Evolutionary conservation across 2,113 vertebrate genomes (phyloP).

Genomic region (Leptobrachium ailaonicum): DNA sequence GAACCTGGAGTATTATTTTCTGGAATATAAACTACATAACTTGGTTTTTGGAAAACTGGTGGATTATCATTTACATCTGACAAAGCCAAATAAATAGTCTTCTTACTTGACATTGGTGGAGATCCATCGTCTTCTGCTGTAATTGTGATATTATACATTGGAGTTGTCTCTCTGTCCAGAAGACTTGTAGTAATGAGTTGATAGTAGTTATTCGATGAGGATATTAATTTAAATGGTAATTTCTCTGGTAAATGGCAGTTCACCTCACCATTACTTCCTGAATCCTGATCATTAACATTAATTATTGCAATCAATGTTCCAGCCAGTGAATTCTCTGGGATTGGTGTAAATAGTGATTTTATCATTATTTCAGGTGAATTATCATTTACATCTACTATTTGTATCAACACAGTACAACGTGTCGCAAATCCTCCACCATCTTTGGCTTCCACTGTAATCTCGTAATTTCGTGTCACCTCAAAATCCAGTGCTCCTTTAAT

Average conservation of each 20-base stretch:
- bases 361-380: conserved; percentile 85
- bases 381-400: conserved; percentile 89
- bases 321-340: conserved; percentile 75
- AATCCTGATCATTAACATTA: conserved; percentile 80
- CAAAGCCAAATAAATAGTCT: conserved; percentile 74
- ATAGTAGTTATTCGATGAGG: conserved; percentile 75
- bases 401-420: conserved; percentile 70
- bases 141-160: conserved; percentile 77
- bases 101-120: conserved; percentile 78
- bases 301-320: conserved; percentile 86
- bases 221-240: conserved; percentile 78
- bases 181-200: conserved; percentile 75
- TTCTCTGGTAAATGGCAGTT: conserved; percentile 68
- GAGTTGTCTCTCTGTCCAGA: conserved; percentile 69
- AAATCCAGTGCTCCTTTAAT: conserved; percentile 83
- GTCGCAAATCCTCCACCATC: conserved; percentile 73
- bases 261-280: conserved; percentile 81
- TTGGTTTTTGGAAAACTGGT: conserved; percentile 60
- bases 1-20: conserved; percentile 80
- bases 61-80: conserved; percentile 87
- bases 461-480: conserved; percentile 75
- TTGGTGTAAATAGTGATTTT: conserved; percentile 79
- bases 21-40: conserved; percentile 78
- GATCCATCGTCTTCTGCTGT: conserved; percentile 81
- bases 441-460: conserved; percentile 84